These are phyloP conservation scores for Slavum lentiscoides DNA, from an alignment of 2,888 invertebrate genomes.

Conservation along the genomic window DNA sequence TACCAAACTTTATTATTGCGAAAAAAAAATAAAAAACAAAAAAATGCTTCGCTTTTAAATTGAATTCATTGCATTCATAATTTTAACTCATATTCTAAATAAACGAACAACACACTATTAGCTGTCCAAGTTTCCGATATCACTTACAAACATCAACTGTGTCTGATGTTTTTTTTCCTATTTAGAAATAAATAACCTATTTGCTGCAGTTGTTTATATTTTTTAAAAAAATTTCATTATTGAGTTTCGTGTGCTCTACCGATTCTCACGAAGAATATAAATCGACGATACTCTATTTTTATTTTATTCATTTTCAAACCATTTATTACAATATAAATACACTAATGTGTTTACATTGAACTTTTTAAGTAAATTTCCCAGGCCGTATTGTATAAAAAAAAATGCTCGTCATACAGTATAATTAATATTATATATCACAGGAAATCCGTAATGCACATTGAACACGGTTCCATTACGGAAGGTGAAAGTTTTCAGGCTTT, in stretches of 20 bases:
- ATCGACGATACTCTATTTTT: too few species aligned
- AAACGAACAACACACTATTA: slow-evolving; percentile 1
- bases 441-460: too few species aligned
- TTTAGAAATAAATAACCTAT: not conserved
- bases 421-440: too few species aligned
- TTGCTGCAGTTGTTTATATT: not conserved
- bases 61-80: not conserved
- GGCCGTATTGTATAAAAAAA: too few species aligned
- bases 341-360: too few species aligned
- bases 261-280: too few species aligned
- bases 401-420: too few species aligned
- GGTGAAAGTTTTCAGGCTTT: too few species aligned
- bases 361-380: too few species aligned
- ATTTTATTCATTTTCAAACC: too few species aligned
- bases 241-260: not conserved
- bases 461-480: too few species aligned
- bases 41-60: not conserved
- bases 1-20: not conserved
- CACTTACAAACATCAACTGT: not conserved
- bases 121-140: not conserved
- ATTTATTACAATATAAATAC: too few species aligned
- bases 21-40: not conserved
- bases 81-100: not conserved
- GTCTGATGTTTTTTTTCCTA: not conserved
- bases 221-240: not conserved